These are phyloP conservation scores for Sprattus sprattus DNA, from an alignment of 2,113 vertebrate species.

Conservation along the genomic window DNA sequence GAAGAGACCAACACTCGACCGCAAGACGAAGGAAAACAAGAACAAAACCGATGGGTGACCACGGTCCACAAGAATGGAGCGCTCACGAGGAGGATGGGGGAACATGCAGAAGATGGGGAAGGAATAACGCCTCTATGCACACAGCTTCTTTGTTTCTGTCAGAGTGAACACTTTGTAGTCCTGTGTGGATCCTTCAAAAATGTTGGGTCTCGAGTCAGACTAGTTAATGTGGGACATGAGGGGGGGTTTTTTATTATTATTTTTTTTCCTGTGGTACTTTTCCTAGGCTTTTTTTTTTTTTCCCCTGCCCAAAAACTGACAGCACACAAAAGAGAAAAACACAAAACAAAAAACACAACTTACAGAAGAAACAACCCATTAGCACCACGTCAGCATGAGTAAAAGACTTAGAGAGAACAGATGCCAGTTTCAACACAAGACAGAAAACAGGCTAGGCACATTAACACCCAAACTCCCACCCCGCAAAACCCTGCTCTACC, in stretches of 20 bases:
- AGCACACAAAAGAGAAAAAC: conserved; percentile 8
- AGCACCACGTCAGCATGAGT: conserved; percentile 36
- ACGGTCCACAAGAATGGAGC: not conserved
- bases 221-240: not conserved
- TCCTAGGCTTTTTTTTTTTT: not conserved
- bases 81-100: not conserved
- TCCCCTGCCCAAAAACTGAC: not conserved
- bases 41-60: not conserved
- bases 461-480: conserved; percentile 22
- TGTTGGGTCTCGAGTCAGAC: not conserved
- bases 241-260: not conserved
- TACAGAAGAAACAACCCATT: conserved; percentile 29
- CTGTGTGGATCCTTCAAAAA: not conserved
- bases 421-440: conserved; percentile 28
- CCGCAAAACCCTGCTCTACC: conserved; percentile 14
- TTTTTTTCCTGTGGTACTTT: not conserved
- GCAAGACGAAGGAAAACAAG: not conserved
- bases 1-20: not conserved
- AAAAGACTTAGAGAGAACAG: conserved; percentile 1
- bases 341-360: not conserved
- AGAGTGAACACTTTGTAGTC: not conserved
- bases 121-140: not conserved
- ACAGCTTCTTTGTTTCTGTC: not conserved
- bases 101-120: not conserved
- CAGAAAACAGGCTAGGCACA: conserved; percentile 40